Conservation (phyloP, 1,140 invertebrate genomes). For the Dreissena polymorpha region DNA sequence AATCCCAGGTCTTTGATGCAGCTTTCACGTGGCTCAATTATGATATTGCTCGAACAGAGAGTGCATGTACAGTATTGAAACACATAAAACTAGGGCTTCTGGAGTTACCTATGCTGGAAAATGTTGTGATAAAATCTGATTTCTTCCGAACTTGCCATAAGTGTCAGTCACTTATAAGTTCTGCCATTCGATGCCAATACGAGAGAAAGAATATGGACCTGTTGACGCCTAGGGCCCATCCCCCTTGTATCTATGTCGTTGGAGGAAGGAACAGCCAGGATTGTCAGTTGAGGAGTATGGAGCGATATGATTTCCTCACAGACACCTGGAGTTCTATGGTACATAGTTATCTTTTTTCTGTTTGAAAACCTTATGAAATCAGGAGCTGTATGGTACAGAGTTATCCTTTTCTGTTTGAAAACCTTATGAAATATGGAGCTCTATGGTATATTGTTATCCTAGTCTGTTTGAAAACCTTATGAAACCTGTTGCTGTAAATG, state of each 20-base stretch:
- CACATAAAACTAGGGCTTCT: slow-evolving; percentile 73
- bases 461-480: no score
- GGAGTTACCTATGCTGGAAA: slow-evolving; percentile 72
- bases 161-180: slow-evolving; percentile 77
- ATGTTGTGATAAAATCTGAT: slow-evolving; percentile 74
- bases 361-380: no score
- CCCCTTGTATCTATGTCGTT: slow-evolving; percentile 81
- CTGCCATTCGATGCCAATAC: slow-evolving; percentile 71
- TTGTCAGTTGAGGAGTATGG: slow-evolving; percentile 76
- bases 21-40: slow-evolving; percentile 73
- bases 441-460: no score
- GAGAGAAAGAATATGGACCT: slow-evolving; percentile 67
- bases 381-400: no score
- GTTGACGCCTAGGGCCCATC: slow-evolving; percentile 72
- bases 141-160: slow-evolving; percentile 76
- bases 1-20: slow-evolving; percentile 84
- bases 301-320: slow-evolving; percentile 75
- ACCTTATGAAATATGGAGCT: no score
- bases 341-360: slow-evolving; percentile 21
- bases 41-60: slow-evolving; percentile 62
- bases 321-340: slow-evolving; percentile 77
- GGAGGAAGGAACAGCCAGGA: slow-evolving; percentile 77
- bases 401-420: no score
- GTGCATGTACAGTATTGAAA: slow-evolving; percentile 70
- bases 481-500: no score